Percentiles rank a stretch among this genome's conserved stretches.
Conservation (phyloP, 30 jellyfish, hydroid and myxozoan genomes). For the Aurelia coerulea region DNA sequence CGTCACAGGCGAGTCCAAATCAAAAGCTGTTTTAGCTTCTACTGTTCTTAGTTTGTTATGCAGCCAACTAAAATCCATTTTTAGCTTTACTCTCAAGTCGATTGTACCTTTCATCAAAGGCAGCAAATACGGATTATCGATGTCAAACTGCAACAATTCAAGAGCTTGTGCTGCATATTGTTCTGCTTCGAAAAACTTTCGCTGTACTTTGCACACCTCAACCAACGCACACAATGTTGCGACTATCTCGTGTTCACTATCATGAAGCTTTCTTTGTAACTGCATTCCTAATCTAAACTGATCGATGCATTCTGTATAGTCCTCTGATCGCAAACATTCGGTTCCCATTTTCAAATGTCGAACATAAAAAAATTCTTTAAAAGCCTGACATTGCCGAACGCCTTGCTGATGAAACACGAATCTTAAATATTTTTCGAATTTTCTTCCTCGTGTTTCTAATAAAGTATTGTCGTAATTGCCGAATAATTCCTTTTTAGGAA, state of each 20-base stretch:
- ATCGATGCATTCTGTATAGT: slow-evolving; percentile 50
- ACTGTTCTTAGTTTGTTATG: slow-evolving; percentile 51
- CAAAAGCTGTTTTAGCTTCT: slow-evolving; percentile 53
- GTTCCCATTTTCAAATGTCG: slow-evolving; percentile 87
- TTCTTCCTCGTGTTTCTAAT: slow-evolving; percentile 79
- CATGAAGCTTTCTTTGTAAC: slow-evolving; percentile 81
- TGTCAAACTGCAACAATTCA: slow-evolving; percentile 64
- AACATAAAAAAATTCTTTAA: slow-evolving; percentile 74
- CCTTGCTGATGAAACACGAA: slow-evolving; percentile 87
- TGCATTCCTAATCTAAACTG: slow-evolving; percentile 75
- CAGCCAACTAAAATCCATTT: slow-evolving; percentile 50
- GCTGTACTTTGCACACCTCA: slow-evolving; percentile 76
- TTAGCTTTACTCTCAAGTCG: slow-evolving; percentile 69
- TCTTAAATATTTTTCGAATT: slow-evolving; percentile 82
- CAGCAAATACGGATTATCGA: slow-evolving; percentile 57
- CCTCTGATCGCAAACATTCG: slow-evolving; percentile 72
- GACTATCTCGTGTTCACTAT: slow-evolving; percentile 36
- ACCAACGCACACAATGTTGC: slow-evolving; percentile 82
- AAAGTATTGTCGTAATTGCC: slow-evolving; percentile 61
- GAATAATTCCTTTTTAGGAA: slow-evolving; percentile 87
- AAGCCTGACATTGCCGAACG: slow-evolving; percentile 75
- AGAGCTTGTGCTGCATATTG: slow-evolving; percentile 81
- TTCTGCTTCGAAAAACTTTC: slow-evolving; percentile 66
- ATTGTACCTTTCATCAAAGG: slow-evolving; percentile 73
- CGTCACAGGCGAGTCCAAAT: slow-evolving; percentile 63